Percentiles rank a stretch among this genome's conserved stretches.
phyloP scores from a whole-genome alignment of 1,140 invertebrate genomes.

The Bombus polaris region DNA sequence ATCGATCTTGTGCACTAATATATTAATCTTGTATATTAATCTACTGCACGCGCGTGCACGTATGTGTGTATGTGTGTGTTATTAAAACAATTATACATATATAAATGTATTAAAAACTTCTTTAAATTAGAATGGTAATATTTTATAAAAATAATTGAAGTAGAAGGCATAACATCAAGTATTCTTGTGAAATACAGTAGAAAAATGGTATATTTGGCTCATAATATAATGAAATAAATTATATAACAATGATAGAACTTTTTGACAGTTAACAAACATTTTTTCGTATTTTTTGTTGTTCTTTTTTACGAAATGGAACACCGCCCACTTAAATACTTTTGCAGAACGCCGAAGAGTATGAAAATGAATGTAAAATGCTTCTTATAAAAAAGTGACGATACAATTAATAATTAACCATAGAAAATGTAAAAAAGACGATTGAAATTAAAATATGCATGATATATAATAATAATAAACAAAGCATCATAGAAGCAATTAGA shows the following conservation, averaged over 20 bases:
- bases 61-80: too few relatives aligned
- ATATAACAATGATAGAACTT: not conserved
- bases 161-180: not conserved
- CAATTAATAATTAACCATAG: not conserved
- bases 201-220: not conserved
- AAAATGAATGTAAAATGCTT: not conserved
- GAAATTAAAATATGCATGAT: not conserved
- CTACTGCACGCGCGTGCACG: fast-evolving
- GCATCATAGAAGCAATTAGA: constrained; percentile 16
- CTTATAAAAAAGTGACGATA: not conserved
- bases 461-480: constrained; percentile 60
- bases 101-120: not conserved
- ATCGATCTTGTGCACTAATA: too few relatives aligned
- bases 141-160: not conserved
- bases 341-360: not conserved
- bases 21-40: too few relatives aligned
- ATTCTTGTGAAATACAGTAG: not conserved
- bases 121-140: not conserved
- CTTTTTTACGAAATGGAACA: constrained; percentile 14
- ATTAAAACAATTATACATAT: not conserved
- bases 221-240: not conserved
- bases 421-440: not conserved
- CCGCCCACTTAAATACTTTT: constrained; percentile 4
- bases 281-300: not conserved
- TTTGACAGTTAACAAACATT: constrained; percentile 20